Base-by-base conservation (phyloP, 2,113 vertebrate genomes). In the Passer domesticus region DNA sequence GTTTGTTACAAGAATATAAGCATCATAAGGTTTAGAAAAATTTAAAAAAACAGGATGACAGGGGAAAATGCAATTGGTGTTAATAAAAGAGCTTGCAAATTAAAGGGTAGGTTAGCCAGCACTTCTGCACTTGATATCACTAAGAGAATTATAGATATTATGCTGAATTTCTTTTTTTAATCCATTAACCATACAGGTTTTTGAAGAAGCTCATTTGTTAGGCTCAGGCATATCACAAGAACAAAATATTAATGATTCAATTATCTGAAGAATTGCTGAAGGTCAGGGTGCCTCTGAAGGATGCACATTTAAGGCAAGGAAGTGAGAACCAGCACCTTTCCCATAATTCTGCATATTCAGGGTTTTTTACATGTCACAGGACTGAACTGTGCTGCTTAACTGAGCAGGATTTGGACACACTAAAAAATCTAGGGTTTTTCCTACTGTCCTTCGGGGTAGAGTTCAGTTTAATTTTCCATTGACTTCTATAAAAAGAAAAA, bases 161-260 rank as follows among this genome's bases (percentile, higher is more conserved):
- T 8, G 44, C n/a, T 50, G n/a, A 74, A 89, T 86, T 83, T 88
- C 55, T 90, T 74, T 77, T 50, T 62, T 85, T 86, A 87, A 84
- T 74, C 72, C 84, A 90, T 80, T 90, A 76, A 80, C 47, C 77
- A 35, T 35, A 74, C 33, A 50, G 62, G 35, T 11, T 85, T 94
- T 66, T 81, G 73, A 89, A 94, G 69, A 81, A 79, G 58, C 58
- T 93, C 47, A 84, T 86, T 95, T 92, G 53, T 80, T 82, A 88
- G 63, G 62, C 37, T 89, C 41, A 59, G 46, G 52, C 22, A 31
- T 33, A 91, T 43, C 44, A 55, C 49, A 78, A 59, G 50, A 69
- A 33, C 53, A 83, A 91, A 89, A 79, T 75, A 92, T 68, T 80
- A 25, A 60, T 43, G 60, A 80, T 66, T 82, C 66, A 69, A 39